Evolutionary conservation across 2,797 vertebrate species (phyloP).

Genomic region (Sebastes minor): DNA sequence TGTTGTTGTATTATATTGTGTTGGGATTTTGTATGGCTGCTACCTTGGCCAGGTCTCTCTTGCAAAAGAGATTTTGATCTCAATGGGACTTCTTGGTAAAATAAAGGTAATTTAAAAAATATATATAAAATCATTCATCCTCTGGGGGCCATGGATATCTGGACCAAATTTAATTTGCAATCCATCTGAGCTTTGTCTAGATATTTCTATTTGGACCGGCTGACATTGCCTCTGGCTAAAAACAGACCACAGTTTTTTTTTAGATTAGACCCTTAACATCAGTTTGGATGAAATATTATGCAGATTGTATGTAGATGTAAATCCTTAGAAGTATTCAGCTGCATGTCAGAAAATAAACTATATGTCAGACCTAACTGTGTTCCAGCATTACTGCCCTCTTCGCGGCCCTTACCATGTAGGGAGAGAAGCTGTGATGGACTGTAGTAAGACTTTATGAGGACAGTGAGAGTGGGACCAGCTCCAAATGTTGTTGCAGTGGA

Average conservation of each 20-base stretch:
- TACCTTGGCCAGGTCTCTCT: too few species aligned
- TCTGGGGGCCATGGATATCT: not conserved
- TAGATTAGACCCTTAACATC: not conserved
- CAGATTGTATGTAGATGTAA: not conserved
- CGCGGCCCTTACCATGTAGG: slow-evolving; percentile 66
- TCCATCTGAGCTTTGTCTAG: not conserved
- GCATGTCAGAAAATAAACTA: slow-evolving; percentile 19
- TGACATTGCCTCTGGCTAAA: not conserved
- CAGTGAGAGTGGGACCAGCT: slow-evolving; percentile 31
- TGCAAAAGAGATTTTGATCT: too few species aligned
- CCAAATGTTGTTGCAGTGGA: slow-evolving; percentile 32
- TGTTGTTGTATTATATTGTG: too few species aligned
- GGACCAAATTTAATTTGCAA: not conserved
- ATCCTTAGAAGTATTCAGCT: not conserved
- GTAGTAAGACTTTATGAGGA: slow-evolving; percentile 36
- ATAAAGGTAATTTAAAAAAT: too few species aligned
- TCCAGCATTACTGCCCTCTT: slow-evolving; percentile 33
- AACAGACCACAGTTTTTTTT: not conserved
- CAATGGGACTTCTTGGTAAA: too few species aligned
- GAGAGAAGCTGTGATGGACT: slow-evolving; percentile 36
- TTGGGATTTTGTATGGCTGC: too few species aligned
- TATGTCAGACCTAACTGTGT: slow-evolving; percentile 29
- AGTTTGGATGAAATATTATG: not conserved
- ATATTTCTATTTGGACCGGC: not conserved
- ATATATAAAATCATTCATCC: not conserved